Conservation (phyloP, 2,797 vertebrate species). For the Silurus lanzhouensis region DNA sequence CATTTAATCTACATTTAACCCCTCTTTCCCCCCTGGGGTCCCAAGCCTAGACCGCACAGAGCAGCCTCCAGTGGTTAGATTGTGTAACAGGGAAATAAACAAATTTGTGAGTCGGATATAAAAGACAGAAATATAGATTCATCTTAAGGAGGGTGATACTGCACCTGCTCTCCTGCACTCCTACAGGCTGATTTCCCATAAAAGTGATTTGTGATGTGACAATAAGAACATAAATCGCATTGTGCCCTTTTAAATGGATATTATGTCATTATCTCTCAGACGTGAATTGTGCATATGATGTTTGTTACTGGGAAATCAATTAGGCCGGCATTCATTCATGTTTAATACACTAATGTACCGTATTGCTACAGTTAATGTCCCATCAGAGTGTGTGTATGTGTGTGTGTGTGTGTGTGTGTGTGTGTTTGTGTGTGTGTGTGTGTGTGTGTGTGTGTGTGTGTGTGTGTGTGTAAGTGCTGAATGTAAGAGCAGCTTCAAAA, state of each 20-base stretch:
- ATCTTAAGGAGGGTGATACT: neutral
- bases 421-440: slow-evolving; percentile 20
- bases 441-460: neutral
- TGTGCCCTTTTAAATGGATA: slow-evolving; percentile 22
- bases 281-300: slow-evolving; percentile 17
- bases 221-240: neutral
- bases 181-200: slow-evolving; percentile 6
- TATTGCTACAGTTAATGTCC: slow-evolving; percentile 10
- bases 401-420: neutral
- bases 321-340: neutral
- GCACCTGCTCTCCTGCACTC: slow-evolving; percentile 6
- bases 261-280: slow-evolving; percentile 30
- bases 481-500: neutral
- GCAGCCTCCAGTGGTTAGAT: slow-evolving; percentile 3
- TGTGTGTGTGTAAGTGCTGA: neutral
- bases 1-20: slow-evolving; percentile 5
- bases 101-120: slow-evolving; percentile 42
- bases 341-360: neutral
- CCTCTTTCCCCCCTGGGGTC: neutral
- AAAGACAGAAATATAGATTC: slow-evolving; percentile 32
- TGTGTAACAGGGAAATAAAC: slow-evolving; percentile 42
- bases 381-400: slow-evolving; percentile 1
- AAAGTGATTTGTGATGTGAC: slow-evolving; percentile 23
- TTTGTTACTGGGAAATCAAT: slow-evolving; percentile 12
- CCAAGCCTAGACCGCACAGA: neutral